Evolutionary conservation across 2,113 vertebrate genomes (phyloP).

Genomic region (Morphnarchus princeps): DNA sequence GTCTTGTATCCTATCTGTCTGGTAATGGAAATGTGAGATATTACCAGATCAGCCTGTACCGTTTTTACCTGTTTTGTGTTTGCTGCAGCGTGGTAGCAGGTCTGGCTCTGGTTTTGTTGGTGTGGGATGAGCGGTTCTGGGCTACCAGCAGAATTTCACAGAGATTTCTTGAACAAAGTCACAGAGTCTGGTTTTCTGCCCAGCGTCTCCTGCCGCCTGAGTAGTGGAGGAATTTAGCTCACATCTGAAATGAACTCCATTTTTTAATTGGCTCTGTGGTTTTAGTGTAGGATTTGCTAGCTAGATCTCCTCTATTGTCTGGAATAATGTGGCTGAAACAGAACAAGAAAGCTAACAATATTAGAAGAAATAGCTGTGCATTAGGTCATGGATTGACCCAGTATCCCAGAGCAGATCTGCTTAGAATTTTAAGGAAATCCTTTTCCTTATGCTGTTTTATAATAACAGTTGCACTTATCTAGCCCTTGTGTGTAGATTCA

Average conservation of each 20-base stretch:
- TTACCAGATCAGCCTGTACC: neutral
- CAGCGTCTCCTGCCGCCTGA: neutral
- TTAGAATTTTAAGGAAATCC: neutral
- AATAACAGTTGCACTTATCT: neutral
- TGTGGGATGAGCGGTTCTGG: neutral
- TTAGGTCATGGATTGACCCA: neutral
- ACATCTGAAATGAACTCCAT: neutral
- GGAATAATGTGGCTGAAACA: neutral
- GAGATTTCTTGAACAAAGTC: neutral
- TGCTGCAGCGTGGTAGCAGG: neutral
- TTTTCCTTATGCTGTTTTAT: neutral
- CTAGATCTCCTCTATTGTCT: neutral
- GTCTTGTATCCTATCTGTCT: neutral
- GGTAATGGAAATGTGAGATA: neutral
- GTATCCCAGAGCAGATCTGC: neutral
- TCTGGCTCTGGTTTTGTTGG: neutral
- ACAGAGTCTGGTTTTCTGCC: neutral
- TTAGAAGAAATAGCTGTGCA: neutral
- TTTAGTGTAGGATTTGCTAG: neutral
- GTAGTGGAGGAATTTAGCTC: neutral
- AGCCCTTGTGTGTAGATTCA: neutral
- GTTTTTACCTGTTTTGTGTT: neutral
- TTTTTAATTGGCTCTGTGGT: neutral
- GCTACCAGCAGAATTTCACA: neutral
- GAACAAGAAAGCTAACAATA: neutral